Evolutionary conservation across 2,113 vertebrate genomes (phyloP), one percentile per base, ranked within the genome.

Genomic region (Mugil cephalus): DNA sequence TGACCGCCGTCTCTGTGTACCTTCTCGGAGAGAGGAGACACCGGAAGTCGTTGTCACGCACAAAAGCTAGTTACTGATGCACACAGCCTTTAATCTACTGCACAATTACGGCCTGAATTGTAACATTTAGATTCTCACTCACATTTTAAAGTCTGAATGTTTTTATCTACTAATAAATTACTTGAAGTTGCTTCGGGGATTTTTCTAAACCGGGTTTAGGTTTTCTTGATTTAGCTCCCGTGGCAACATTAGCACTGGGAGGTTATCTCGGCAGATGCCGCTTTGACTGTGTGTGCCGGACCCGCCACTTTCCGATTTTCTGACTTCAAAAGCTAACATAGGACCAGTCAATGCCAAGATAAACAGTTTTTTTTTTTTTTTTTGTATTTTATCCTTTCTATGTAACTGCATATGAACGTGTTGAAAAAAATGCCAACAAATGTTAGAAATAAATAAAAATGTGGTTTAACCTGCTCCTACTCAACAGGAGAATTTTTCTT

Each of bases 61-160:
- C 38, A 58, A 59, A 74, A 53, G 53, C 68, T 13, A 59, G 13
- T 74, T 72, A 64, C 58, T 38, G 59, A 87, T 77, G 79, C 77
- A 90, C 77, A 90, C 88, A 89, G 75, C 77, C 80, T 90, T 87
- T 62, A 75, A 67, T 70, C 63, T 79, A 50, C 82, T 82, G 84
- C 84, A 92, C 82, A 88, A 79, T 35, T 66, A 79, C 59, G 76
- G 80, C 66, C 78, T 74, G 53, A 85, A 80, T 84, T 82, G 73
- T 86, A 79, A 80, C 62, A 48, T 83, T 85, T 59, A 53, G 73
- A 85, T 53, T 71, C 24, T 76, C 70, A 53, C 65, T 77, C 63
- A 61, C 59, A 79, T 79, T 90, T 89, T 74, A 72, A 86, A 77
- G 43, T 51, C 24, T 65, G 69, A 85, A 89, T 88, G 82, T 85